Evolutionary conservation across 2,888 invertebrate species (phyloP).

Genomic region (Rotaria socialis): DNA sequence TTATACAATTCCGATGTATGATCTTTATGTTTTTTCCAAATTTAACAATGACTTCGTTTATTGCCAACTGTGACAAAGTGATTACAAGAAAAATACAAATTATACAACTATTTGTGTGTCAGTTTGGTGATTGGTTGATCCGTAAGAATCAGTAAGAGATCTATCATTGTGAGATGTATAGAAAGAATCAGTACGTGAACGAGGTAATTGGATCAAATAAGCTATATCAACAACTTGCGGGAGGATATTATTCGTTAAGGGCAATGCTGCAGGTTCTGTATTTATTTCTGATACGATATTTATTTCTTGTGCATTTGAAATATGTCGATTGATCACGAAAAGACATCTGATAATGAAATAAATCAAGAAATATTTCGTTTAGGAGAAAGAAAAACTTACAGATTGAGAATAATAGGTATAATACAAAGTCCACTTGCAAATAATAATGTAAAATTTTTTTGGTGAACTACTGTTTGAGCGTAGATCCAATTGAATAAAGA

Average conservation of each 20-base stretch:
- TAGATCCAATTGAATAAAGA: slow-evolving; percentile 4
- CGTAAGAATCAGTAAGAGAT: neutral
- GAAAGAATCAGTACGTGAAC: neutral
- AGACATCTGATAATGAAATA: neutral
- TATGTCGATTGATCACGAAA: neutral
- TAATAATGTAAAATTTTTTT: neutral
- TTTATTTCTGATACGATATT: neutral
- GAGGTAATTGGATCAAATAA: neutral
- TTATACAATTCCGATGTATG: no score
- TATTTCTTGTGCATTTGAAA: neutral
- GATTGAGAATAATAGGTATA: neutral
- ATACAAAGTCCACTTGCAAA: neutral
- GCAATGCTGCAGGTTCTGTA: neutral
- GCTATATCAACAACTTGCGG: neutral
- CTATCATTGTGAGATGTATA: neutral
- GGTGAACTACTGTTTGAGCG: neutral
- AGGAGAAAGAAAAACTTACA: neutral
- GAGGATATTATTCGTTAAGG: neutral
- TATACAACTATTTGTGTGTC: neutral
- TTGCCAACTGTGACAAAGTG: no score
- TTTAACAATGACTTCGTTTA: no score
- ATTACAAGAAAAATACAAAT: neutral
- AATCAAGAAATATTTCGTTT: neutral
- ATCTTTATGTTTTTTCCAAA: no score
- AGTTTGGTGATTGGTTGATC: neutral